A percentile compares a stretch with the other conserved stretches of the same genome.
Evolutionary conservation across 2,888 invertebrate species (phyloP).

Genomic region (Phaonia tiefii): DNA sequence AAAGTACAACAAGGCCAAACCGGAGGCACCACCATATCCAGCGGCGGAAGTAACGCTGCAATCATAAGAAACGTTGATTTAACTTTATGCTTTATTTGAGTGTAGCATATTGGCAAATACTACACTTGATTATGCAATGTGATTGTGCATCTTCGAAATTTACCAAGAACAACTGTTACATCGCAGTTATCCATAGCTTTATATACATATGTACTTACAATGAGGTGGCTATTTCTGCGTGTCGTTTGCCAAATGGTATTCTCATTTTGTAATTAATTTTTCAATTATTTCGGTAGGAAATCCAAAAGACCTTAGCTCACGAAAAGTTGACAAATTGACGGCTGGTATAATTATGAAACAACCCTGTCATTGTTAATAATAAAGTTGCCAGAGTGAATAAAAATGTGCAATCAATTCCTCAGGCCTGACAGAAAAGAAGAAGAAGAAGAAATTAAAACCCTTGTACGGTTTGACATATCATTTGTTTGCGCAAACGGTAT

Average conservation of each 20-base stretch:
- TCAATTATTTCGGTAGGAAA: constrained; percentile 16
- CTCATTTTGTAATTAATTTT: constrained; percentile 72
- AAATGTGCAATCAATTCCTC: too few relatives aligned
- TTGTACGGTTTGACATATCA: too few relatives aligned
- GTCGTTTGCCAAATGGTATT: constrained; percentile 83
- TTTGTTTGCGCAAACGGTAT: too few relatives aligned
- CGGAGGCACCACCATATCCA: constrained; percentile 86
- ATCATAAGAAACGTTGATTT: constrained; percentile 38
- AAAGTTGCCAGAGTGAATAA: too few relatives aligned
- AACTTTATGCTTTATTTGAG: neutral
- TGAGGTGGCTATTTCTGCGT: constrained; percentile 82
- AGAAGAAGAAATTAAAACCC: too few relatives aligned
- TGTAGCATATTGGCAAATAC: neutral
- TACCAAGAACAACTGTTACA: neutral
- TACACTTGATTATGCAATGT: constrained; percentile 72
- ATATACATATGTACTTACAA: constrained; percentile 78
- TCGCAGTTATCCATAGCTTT: too few relatives aligned
- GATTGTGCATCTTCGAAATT: neutral
- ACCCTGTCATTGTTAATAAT: too few relatives aligned
- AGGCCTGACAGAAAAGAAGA: too few relatives aligned
- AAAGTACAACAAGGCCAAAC: constrained; percentile 84
- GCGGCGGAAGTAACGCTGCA: constrained; percentile 83
- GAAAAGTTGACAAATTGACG: too few relatives aligned
- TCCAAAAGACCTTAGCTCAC: neutral
- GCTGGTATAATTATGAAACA: too few relatives aligned